Evolutionary conservation across 2,888 invertebrate species (phyloP).

Genomic region (Agonopterix heracliana): DNA sequence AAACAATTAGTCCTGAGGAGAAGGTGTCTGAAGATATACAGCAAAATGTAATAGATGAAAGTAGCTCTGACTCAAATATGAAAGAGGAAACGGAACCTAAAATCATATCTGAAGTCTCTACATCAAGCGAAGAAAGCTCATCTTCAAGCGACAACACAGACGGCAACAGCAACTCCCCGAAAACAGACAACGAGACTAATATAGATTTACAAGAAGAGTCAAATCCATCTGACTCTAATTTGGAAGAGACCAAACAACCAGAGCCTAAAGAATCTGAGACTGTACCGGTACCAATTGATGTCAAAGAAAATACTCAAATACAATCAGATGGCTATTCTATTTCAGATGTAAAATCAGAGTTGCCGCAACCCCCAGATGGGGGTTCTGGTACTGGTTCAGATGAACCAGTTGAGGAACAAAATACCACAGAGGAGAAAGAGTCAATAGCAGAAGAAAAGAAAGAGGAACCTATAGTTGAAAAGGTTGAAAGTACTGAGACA

Average conservation of each 20-base stretch:
- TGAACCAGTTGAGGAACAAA: constrained; percentile 16
- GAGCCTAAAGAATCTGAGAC: constrained; percentile 18
- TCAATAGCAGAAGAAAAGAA: constrained; percentile 8
- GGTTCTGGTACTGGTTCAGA: too few species aligned
- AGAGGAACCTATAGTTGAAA: constrained; percentile 21
- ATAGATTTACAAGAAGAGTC: constrained; percentile 45
- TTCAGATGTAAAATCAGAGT: constrained; percentile 59
- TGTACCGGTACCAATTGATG: constrained; percentile 21
- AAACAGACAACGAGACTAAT: constrained; percentile 41
- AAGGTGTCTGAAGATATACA: constrained; percentile 29
- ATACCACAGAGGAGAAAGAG: constrained; percentile 7
- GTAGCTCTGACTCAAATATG: constrained; percentile 48
- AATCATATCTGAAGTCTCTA: constrained; percentile 50
- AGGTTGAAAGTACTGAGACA: constrained; percentile 22
- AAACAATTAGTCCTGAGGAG: constrained; percentile 23
- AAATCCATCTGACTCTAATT: constrained; percentile 30
- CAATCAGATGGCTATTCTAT: constrained; percentile 60
- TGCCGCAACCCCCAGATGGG: constrained; percentile 36
- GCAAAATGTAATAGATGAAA: constrained; percentile 42
- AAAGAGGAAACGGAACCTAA: constrained; percentile 56
- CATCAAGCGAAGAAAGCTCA: constrained; percentile 66
- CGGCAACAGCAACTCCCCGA: constrained; percentile 65
- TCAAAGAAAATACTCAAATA: constrained; percentile 25
- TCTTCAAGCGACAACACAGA: constrained; percentile 67
- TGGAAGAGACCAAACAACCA: constrained; percentile 24